These are phyloP conservation scores for Pimpla rufipes DNA, from an alignment of 2,888 invertebrate genomes.

Conservation along the genomic window DNA sequence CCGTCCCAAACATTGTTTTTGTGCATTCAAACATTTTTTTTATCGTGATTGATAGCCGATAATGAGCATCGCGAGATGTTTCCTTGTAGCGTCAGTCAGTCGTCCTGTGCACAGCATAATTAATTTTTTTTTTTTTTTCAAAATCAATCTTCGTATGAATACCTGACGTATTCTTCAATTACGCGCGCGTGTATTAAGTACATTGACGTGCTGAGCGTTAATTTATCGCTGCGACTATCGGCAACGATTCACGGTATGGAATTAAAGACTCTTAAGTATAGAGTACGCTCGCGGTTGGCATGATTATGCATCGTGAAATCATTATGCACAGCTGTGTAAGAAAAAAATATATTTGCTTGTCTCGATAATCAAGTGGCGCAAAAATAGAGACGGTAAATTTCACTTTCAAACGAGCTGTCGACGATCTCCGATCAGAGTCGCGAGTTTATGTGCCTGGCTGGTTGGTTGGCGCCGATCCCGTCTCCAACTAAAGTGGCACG, in stretches of 20 bases:
- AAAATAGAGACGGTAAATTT: slow-evolving; percentile 39
- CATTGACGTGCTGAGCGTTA: not conserved
- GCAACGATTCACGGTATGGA: not conserved
- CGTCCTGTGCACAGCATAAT: not conserved
- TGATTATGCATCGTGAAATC: slow-evolving; percentile 12
- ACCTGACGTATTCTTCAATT: slow-evolving; percentile 12
- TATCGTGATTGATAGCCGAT: not conserved
- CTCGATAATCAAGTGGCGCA: not conserved
- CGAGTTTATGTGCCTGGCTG: not conserved
- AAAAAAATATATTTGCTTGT: slow-evolving; percentile 5
- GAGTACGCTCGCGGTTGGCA: not conserved
- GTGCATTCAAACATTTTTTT: not conserved
- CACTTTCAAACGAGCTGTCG: slow-evolving; percentile 38
- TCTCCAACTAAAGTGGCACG: not conserved
- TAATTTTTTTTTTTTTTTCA: not conserved
- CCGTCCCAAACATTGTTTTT: not conserved
- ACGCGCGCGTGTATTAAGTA: not conserved
- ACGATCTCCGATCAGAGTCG: slow-evolving; percentile 5
- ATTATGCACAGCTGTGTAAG: not conserved
- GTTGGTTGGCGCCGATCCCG: not conserved
- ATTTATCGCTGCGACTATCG: not conserved
- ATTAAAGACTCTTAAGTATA: not conserved
- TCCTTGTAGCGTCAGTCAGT: not conserved
- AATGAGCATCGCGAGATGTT: not conserved
- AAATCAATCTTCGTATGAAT: not conserved